Base-by-base conservation (phyloP, 2,888 invertebrate species). In the Pomacea canaliculata region DNA sequence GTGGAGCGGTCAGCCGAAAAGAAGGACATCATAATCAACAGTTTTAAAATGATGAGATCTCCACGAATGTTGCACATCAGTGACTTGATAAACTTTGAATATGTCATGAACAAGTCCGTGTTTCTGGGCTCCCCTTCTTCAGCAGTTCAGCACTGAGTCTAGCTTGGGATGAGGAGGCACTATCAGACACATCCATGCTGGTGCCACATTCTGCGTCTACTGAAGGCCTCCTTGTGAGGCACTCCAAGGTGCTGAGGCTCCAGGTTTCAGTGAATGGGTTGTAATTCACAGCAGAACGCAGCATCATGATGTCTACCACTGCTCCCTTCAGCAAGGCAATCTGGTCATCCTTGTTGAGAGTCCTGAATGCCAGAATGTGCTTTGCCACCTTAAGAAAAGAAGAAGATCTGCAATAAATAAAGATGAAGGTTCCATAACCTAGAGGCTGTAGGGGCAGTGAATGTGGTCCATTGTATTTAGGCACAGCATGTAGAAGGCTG, bases 271-370 rank as follows among this genome's bases (percentile, higher is more conserved):
- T 84, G 63, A 81, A 78, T 2, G 85, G 77, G 78, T 89, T 86
- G 78, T 87, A 89, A 81, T 88, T 87, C 16, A 88, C 84, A 8
- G 87, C 86, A 27, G 89, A 89, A 49, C 89, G 80, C 70, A 89
- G 79, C 82, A 89, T 87, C 84, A 89, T 85, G 66, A 89, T 87
- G 78, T 89, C 89, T 12, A 88, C 86, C 19, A 89, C 88, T 16
- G 88, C 85, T 12, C 89, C 86, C 79, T 87, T 85, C 74, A 87
- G 91, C 37, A 97, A 91, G 13, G 94, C 94, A 75, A 96, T 94
- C 92, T 98, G 97, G 91, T 98, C 98, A 85, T 96, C 96, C 87
- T 97, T 96, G 88, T 96, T 96, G 94, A 98, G 95, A 88, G 95
- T 95, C 90, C 96, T 95, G 91, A 98, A 98, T 0, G 95, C 95